A percentile compares a stretch with the other conserved stretches of the same genome.
Evolutionary conservation across 64 coral and sea anemone genomes (phyloP).

Genomic region (Pocillopora verrucosa): DNA sequence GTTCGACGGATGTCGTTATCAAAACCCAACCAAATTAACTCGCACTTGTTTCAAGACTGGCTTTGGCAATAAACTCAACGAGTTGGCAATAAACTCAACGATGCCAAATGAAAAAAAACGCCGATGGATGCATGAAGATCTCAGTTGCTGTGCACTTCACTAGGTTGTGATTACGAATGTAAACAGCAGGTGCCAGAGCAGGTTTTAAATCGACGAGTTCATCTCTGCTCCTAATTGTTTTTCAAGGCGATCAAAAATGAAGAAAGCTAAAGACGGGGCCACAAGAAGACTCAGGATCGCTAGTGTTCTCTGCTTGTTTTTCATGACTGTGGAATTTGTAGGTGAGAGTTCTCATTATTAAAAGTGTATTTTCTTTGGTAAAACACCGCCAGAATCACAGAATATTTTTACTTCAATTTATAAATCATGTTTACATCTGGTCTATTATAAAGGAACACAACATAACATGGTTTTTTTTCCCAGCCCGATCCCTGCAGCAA

Average conservation of each 20-base stretch:
- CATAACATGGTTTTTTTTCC: too few relatives aligned
- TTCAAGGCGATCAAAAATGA: slow-evolving; percentile 22
- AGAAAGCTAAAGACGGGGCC: slow-evolving; percentile 36
- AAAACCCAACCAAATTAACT: too few relatives aligned
- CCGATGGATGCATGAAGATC: too few relatives aligned
- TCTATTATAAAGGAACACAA: background rate
- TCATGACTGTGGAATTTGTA: slow-evolving; percentile 79
- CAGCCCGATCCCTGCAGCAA: too few relatives aligned
- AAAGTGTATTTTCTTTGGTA: too few relatives aligned
- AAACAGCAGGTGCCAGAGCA: slow-evolving; percentile 8
- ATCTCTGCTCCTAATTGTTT: background rate
- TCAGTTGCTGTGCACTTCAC: too few relatives aligned
- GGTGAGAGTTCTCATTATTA: slow-evolving; percentile 37
- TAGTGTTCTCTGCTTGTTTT: slow-evolving; percentile 58
- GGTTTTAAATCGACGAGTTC: background rate
- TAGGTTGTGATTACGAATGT: background rate
- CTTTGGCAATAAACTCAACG: too few relatives aligned
- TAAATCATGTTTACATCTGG: background rate
- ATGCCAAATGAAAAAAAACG: too few relatives aligned
- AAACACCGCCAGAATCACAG: background rate
- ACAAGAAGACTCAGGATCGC: slow-evolving; percentile 52
- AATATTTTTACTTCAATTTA: background rate
- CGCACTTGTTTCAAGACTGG: too few relatives aligned
- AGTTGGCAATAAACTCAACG: too few relatives aligned
- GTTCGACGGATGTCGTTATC: too few relatives aligned